phyloP scores from a whole-genome alignment of 2,797 vertebrate genomes.

The Hoplostethus mediterraneus region DNA sequence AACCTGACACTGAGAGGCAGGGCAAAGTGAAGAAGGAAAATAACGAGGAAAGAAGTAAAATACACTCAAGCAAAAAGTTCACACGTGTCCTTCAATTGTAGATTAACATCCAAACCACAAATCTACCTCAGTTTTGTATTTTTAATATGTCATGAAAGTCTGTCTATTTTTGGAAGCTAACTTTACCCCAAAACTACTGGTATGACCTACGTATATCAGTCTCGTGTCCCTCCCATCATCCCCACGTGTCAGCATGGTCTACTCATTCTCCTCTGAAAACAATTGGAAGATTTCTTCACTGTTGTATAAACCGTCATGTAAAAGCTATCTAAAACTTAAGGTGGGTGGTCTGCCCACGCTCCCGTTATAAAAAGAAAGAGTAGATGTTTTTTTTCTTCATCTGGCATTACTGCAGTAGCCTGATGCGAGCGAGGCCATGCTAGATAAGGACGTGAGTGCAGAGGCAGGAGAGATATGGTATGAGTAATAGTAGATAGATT shows the following conservation, averaged over 20 bases:
- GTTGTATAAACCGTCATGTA: constrained; percentile 53
- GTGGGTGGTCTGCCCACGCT: constrained; percentile 72
- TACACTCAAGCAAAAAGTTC: no score
- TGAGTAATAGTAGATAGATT: constrained; percentile 59
- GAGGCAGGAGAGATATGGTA: constrained; percentile 60
- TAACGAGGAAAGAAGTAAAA: no score
- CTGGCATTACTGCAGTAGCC: constrained; percentile 59
- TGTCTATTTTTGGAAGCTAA: no score
- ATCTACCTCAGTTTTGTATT: no score
- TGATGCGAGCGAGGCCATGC: constrained; percentile 57
- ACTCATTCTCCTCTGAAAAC: constrained; percentile 9
- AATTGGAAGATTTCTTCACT: constrained; percentile 40
- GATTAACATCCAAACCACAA: no score
- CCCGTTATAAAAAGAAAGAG: constrained; percentile 50
- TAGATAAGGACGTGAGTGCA: constrained; percentile 70
- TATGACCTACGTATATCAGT: constrained; percentile 1
- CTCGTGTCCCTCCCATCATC: constrained; percentile 11
- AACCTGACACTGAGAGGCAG: constrained; percentile 13
- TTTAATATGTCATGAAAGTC: no score
- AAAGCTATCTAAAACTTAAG: constrained; percentile 65
- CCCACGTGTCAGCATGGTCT: constrained; percentile 14
- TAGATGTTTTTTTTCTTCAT: constrained; percentile 54
- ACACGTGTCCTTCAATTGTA: no score
- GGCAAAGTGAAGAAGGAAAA: not conserved
- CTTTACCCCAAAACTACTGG: no score